A percentile compares a stretch with the other conserved stretches of the same genome.
Conservation (phyloP, 2,797 vertebrate species). For the Hirundo rustica region DNA sequence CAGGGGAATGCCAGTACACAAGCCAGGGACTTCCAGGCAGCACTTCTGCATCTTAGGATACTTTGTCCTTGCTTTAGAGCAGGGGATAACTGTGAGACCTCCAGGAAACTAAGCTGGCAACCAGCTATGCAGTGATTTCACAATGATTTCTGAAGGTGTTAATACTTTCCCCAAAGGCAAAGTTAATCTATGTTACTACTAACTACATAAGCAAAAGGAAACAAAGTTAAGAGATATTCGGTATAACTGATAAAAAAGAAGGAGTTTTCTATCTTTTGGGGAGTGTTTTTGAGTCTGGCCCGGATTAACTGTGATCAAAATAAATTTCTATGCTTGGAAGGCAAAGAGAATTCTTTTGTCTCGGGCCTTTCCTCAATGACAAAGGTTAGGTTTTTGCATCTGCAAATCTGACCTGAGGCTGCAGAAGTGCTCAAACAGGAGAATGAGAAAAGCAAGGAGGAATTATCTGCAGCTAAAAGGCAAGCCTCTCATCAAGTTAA, state of each 20-base stretch:
- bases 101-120: not conserved
- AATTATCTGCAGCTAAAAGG: conserved; percentile 13
- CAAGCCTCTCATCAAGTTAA: not conserved
- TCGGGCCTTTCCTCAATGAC: not conserved
- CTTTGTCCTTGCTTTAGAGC: not conserved
- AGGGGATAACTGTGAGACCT: not conserved
- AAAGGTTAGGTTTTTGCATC: conserved; percentile 5
- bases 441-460: not conserved
- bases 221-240: not conserved
- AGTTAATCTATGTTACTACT: not conserved
- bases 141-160: not conserved
- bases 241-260: not conserved
- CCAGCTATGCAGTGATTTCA: not conserved
- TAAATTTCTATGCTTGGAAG: not conserved
- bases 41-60: not conserved
- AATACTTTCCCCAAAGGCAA: not conserved
- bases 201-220: not conserved
- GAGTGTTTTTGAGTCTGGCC: not conserved
- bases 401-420: conserved; percentile 9
- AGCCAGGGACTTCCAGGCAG: not conserved
- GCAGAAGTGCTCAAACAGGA: conserved; percentile 3
- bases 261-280: not conserved
- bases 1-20: not conserved
- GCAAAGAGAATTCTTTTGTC: not conserved
- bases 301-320: not conserved